Evolutionary conservation across 2,888 invertebrate genomes (phyloP), one percentile per base, ranked within the genome.

Genomic region (Torymus tubicola): DNA sequence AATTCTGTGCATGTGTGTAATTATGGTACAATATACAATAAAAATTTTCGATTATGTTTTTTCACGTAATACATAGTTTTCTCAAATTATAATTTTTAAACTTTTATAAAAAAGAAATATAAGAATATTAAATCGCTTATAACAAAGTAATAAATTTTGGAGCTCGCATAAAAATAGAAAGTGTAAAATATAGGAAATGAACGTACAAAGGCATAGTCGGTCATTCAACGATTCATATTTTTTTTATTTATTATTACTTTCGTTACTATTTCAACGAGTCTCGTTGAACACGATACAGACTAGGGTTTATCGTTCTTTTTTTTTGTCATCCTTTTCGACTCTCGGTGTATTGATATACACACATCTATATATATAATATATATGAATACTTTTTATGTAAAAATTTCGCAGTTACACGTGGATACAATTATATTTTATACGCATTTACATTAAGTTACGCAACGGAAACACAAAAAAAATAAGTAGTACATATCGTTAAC

Each of bases 261-360:
- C 74, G 61, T 83, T 81, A 80, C 79, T 83, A 81, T 77, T 78
- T 81, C 82, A 83, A 83, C 82, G 82, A 83, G 31, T 83, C 73
- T 81, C 78, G 82, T 81, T 81, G 81, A 82, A 78, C 78, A 82
- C 80, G 82, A 81, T 83, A 83, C 81, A 83, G 82, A 83, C 82
- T 83, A 83, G 82, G 80, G 78, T 82, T 82, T 78, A 82, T 82
- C 82, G 78, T 80, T 80, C 75, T 82, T 81, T 77, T 70, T 55
- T 73, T 61, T 67, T 67, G 53, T 71, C 42, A 42, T 42, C 42
- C 42, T 68, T 74, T 67, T 82, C 77, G 79, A 75, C 76, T 80
- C 57, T 80, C 58, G 16, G 75, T 82, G 77, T 73, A 82, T 81
- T 71, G 72, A 81, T 78, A 76, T 75, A 83, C 78, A 72, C 72